phyloP scores from a whole-genome alignment of 2,113 vertebrate genomes.

The Kryptolebias marmoratus region DNA sequence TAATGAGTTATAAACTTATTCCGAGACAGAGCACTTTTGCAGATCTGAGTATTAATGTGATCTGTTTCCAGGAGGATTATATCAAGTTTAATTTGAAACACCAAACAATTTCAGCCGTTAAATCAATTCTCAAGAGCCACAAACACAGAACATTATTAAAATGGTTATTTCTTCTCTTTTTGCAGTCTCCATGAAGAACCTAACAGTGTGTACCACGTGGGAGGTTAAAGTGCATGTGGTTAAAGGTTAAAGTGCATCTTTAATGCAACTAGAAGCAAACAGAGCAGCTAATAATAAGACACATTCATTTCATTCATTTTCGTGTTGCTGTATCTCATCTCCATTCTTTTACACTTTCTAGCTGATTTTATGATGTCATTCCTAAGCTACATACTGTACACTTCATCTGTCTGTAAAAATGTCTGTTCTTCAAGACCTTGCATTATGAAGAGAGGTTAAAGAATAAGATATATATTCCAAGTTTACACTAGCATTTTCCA shows the following conservation, averaged over 20 bases:
- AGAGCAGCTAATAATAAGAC: not conserved
- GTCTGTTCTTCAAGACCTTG: not conserved
- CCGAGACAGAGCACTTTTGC: not conserved
- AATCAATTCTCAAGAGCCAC: too few relatives aligned
- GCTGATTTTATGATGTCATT: not conserved
- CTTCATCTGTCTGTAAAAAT: not conserved
- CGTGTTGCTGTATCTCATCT: not conserved
- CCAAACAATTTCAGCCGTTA: too few relatives aligned
- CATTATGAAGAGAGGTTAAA: not conserved
- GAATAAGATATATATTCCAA: not conserved
- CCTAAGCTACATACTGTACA: not conserved
- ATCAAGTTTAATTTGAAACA: too few relatives aligned
- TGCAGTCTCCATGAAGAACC: not conserved
- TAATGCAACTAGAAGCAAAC: not conserved
- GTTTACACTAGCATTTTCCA: not conserved
- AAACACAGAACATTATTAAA: too few relatives aligned
- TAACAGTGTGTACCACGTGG: not conserved
- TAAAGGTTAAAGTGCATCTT: conserved; percentile 7
- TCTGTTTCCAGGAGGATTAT: not conserved
- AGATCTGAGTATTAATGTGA: not conserved
- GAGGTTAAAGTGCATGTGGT: conserved; percentile 5
- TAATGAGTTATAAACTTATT: not conserved
- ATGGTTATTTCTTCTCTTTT: too few relatives aligned
- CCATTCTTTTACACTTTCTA: not conserved
- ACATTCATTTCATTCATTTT: not conserved